Base-by-base conservation (phyloP, 1,140 invertebrate species). In the Potamilus streckersoni region DNA sequence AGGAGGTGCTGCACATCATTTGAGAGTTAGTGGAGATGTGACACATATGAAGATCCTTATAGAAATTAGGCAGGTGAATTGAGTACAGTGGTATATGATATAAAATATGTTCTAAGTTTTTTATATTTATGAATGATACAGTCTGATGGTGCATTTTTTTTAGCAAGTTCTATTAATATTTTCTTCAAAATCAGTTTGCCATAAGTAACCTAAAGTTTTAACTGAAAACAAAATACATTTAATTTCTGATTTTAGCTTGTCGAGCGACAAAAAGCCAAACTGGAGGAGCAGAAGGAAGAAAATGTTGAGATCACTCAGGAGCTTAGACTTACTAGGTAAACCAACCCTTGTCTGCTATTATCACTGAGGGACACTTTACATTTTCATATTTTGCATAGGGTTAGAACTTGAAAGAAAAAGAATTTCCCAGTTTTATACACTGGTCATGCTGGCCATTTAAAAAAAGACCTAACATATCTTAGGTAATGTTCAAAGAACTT, bases 251-350 rank as follows among this genome's bases (percentile, higher is more conserved):
- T 73, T 66, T 62, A 86, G 85, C 67, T 82, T 58, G 80, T 81
- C 20, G 80, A 84, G 20, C 81, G 81, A 76, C 82, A 84, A 69
- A 83, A 79, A 61, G 62, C 81, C n/a, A 78, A 77, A 58, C 16
- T 84, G n/a, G 83, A 85, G 17, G 82, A 84, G 71, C 78, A 84
- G 72, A 85, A 82, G 61, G 72, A 85, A 49, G 83, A 85, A 65
- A 84, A 84, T 77, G 82, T 83, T 12, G 85, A 87, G 38, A 78
- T 83, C 4, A 85, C 83, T 57, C 84, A 87, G 49, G 85, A 87
- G 73, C 73, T 86, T 15, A 74, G 85, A 69, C 73, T 86, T 8
- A 85, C 85, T 15, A 84, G 84, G 84, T 86, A 79, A 17, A 16
- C 38, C 0, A 0, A 12, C 15, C 15, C 60, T 49, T 11, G 38